Conservation (phyloP, 1,140 invertebrate genomes). For the Drosophila insularis region DNA sequence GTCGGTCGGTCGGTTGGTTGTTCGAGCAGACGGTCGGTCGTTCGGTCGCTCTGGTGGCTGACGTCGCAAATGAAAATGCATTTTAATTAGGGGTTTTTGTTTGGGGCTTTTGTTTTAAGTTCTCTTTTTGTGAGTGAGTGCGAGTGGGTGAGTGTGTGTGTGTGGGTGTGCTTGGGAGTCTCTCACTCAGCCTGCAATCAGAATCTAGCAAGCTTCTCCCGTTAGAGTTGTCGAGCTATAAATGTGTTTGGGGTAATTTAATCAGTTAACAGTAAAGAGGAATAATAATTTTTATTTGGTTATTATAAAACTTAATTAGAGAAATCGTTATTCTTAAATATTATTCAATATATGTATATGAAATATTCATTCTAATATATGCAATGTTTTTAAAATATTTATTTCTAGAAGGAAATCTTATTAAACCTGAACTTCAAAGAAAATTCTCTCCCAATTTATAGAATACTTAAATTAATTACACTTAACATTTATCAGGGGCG, state of each 20-base stretch:
- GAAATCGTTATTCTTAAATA: too few species aligned
- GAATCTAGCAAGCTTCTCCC: not conserved
- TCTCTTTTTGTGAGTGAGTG: slow-evolving; percentile 42
- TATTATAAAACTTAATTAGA: too few species aligned
- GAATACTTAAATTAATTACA: too few species aligned
- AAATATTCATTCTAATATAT: too few species aligned
- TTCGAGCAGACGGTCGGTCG: slow-evolving; percentile 19
- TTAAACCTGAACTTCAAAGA: too few species aligned
- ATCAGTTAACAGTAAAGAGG: too few species aligned
- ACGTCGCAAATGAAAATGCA: slow-evolving; percentile 81
- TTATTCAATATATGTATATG: too few species aligned
- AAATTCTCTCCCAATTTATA: too few species aligned
- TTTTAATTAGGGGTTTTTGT: slow-evolving; percentile 82
- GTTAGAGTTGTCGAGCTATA: not conserved
- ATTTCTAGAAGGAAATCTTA: too few species aligned
- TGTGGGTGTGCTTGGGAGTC: slow-evolving; percentile 12
- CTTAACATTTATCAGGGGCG: too few species aligned
- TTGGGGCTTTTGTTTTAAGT: slow-evolving; percentile 71
- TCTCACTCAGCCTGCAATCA: not conserved
- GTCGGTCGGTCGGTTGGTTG: not conserved
- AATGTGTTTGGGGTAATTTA: not conserved
- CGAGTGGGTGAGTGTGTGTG: slow-evolving; percentile 20
- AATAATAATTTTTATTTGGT: too few species aligned
- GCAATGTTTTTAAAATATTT: too few species aligned
- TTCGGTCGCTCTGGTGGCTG: slow-evolving; percentile 27